These are phyloP conservation scores for Cotesia vestalis DNA, from an alignment of 1,140 invertebrate genomes.

Conservation along the genomic window DNA sequence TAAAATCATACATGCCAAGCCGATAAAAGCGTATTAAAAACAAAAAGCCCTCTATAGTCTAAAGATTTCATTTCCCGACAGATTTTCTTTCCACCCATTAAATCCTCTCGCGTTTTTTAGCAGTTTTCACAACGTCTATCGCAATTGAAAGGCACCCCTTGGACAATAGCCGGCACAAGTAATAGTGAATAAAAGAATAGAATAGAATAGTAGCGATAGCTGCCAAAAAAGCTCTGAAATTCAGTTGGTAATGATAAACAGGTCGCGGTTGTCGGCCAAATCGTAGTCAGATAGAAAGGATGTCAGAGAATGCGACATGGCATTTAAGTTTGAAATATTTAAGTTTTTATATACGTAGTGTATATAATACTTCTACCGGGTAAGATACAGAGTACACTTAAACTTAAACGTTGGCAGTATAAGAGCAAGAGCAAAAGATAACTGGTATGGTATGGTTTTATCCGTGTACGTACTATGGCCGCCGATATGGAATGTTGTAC, in stretches of 20 bases:
- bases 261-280: constrained; percentile 30
- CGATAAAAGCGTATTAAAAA: too few relatives aligned
- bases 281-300: constrained; percentile 33
- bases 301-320: constrained; percentile 38
- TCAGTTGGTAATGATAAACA: constrained; percentile 30
- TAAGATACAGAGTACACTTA: not conserved
- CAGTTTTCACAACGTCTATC: too few relatives aligned
- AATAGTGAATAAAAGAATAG: too few relatives aligned
- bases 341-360: constrained; percentile 23
- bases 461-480: not conserved
- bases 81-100: too few relatives aligned
- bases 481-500: constrained; percentile 17
- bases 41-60: too few relatives aligned
- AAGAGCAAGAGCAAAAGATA: constrained; percentile 15
- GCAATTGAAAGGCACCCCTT: too few relatives aligned
- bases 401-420: constrained; percentile 12
- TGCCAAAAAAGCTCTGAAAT: not conserved
- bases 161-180: not conserved
- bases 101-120: too few relatives aligned
- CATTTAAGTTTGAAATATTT: constrained; percentile 37
- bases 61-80: too few relatives aligned
- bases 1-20: too few relatives aligned
- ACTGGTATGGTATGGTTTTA: not conserved
- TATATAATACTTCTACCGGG: not conserved
- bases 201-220: not conserved